These are phyloP conservation scores for Stenodera caucasica DNA, from an alignment of 2,888 invertebrate species.

Conservation along the genomic window DNA sequence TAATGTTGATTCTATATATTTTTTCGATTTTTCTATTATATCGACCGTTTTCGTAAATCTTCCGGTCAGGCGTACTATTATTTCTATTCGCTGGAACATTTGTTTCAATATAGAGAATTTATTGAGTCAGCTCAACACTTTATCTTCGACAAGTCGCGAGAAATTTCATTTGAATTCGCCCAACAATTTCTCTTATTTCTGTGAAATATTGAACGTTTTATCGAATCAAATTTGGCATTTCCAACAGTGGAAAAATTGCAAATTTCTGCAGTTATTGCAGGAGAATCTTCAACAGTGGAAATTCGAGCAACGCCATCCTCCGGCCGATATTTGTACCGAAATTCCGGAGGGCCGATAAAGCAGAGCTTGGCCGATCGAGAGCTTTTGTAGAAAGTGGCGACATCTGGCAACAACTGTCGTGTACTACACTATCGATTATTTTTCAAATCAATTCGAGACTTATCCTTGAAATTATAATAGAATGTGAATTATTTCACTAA, in stretches of 20 bases:
- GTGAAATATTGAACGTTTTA: not conserved
- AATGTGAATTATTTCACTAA: no score
- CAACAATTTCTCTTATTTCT: not conserved
- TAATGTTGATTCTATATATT: no score
- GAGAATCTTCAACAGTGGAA: not conserved
- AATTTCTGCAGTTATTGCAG: not conserved
- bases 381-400: not conserved
- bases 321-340: not conserved
- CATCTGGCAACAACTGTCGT: not conserved
- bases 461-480: no score
- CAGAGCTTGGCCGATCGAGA: not conserved
- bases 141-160: slow-evolving; percentile 3
- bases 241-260: not conserved
- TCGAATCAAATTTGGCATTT: not conserved
- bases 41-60: not conserved
- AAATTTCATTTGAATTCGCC: not conserved
- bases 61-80: not conserved
- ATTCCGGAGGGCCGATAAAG: not conserved
- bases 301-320: not conserved
- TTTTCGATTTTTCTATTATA: not conserved
- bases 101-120: slow-evolving; percentile 11
- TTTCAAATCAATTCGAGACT: not conserved
- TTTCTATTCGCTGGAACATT: slow-evolving; percentile 3
- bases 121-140: slow-evolving; percentile 7
- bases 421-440: not conserved